These are phyloP conservation scores for Babyrousa celebensis DNA, from an alignment of 2,797 vertebrate genomes.

Conservation along the genomic window DNA sequence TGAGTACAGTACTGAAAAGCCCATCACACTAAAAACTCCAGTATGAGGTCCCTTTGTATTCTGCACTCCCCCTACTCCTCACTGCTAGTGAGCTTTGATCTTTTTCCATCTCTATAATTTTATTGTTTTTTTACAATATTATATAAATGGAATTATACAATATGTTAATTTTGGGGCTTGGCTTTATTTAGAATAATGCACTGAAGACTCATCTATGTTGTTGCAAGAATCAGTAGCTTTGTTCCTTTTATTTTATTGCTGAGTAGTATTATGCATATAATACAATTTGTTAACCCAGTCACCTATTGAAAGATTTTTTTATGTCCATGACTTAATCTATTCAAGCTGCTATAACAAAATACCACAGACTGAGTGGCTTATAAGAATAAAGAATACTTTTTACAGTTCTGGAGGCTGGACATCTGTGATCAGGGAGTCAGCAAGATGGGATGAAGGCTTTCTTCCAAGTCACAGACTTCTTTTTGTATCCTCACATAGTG, in stretches of 20 bases:
- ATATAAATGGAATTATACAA: not conserved
- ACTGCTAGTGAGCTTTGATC: not conserved
- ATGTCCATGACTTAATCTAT: not conserved
- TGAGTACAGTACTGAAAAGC: not conserved
- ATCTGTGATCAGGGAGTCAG: not conserved
- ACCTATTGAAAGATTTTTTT: not conserved
- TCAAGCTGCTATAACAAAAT: not conserved
- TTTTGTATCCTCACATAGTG: not conserved
- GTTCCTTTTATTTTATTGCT: not conserved
- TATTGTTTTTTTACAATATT: not conserved
- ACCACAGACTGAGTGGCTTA: accelerated
- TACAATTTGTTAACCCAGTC: not conserved
- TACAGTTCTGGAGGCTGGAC: not conserved
- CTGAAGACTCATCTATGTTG: not conserved
- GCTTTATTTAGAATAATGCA: not conserved
- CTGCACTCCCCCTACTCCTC: not conserved
- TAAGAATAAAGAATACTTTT: not conserved
- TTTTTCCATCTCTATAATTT: not conserved
- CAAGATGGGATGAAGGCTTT: too few species aligned
- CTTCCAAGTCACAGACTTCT: not conserved
- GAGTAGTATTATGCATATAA: not conserved
- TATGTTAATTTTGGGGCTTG: not conserved
- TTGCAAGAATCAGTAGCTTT: not conserved
- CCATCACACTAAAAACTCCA: not conserved
- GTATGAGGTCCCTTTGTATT: not conserved